A percentile compares a stretch with the other conserved stretches of the same genome.
Conservation (phyloP, 2,797 vertebrate species). For the Perodicticus potto region DNA sequence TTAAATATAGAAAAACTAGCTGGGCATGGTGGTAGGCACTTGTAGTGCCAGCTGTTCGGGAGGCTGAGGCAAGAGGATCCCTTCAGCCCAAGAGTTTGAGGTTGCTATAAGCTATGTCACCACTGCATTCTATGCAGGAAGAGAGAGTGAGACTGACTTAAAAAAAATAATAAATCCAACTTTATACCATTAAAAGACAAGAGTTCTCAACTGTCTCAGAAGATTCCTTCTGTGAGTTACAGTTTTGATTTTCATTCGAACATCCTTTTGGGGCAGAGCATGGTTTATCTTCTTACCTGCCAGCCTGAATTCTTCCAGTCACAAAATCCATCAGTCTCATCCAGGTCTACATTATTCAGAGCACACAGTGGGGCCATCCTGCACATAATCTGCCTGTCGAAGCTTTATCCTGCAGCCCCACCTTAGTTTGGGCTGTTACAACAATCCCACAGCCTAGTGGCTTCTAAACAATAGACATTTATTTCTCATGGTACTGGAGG, state of each 20-base stretch:
- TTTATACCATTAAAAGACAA: neutral
- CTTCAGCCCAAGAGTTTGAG: too few species aligned
- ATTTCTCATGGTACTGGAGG: neutral
- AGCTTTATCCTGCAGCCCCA: too few species aligned
- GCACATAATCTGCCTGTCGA: rapidly evolving
- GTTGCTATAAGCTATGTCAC: too few species aligned
- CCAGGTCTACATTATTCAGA: neutral
- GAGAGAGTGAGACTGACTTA: too few species aligned
- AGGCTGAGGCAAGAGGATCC: too few species aligned
- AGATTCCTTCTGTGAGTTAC: neutral
- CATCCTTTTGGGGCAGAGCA: neutral
- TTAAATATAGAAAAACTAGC: too few species aligned
- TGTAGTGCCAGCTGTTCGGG: too few species aligned
- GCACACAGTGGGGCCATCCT: neutral
- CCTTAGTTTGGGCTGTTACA: rapidly evolving
- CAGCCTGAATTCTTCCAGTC: neutral
- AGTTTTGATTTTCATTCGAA: neutral
- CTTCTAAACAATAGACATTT: neutral
- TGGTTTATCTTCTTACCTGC: neutral
- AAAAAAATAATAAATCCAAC: too few species aligned
- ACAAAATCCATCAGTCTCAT: neutral
- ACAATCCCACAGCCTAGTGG: neutral
- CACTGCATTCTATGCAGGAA: too few species aligned
- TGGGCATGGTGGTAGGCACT: too few species aligned
- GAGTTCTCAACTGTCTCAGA: neutral